phyloP scores from a whole-genome alignment of 2,797 vertebrate genomes.

The Martes flavigula region DNA sequence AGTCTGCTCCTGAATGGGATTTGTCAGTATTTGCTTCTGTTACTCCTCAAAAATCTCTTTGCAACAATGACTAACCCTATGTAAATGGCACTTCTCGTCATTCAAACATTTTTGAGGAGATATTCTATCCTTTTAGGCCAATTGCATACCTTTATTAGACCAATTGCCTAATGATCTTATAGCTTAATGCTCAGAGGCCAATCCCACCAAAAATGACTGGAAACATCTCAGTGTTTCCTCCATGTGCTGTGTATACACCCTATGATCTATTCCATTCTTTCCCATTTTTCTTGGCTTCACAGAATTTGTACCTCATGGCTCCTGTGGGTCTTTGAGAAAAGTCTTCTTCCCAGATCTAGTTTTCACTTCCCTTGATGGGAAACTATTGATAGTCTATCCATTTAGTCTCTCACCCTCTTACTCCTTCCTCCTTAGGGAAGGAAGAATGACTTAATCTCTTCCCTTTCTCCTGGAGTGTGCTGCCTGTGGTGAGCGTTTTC shows the following conservation, averaged over 20 bases:
- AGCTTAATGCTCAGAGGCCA: background rate
- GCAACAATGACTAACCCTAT: background rate
- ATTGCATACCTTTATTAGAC: background rate
- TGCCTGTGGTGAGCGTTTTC: background rate
- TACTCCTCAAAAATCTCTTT: background rate
- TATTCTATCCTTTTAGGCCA: background rate
- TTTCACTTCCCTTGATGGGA: background rate
- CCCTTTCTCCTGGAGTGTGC: background rate
- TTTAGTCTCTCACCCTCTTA: background rate
- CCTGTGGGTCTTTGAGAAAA: background rate
- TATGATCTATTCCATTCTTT: background rate
- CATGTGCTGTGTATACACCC: fast-evolving
- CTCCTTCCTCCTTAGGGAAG: background rate
- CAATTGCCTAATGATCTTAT: background rate
- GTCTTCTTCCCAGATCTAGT: background rate
- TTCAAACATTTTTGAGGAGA: background rate
- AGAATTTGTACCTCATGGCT: background rate
- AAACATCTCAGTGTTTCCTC: background rate
- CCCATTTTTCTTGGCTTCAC: background rate
- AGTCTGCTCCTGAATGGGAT: background rate
- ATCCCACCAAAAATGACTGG: background rate
- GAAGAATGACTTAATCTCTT: background rate
- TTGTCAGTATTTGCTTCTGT: background rate
- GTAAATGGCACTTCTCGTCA: background rate
- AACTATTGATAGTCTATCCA: background rate